Base-by-base conservation (phyloP, 2,888 invertebrate genomes). In the Chydorus sphaericus region DNA sequence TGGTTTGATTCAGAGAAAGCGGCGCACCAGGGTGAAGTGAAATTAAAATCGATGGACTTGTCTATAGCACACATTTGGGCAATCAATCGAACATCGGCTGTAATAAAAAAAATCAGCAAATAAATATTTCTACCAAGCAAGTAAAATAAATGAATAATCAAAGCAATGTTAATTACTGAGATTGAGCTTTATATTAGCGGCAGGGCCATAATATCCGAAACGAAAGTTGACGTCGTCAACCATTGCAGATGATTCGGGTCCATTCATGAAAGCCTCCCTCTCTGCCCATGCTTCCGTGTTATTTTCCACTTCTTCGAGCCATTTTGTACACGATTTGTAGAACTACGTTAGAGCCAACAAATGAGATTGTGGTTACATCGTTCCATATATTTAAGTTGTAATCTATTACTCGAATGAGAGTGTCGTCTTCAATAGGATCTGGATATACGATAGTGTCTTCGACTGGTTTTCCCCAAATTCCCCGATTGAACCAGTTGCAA, bases 11-110 rank as follows among this genome's bases (percentile, higher is more conserved):
- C 60, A 10, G 66, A 63, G 44, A 71, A 63, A 26, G 69, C 52
- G n/a, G 64, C 59, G 59, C 70, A 69, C 70, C 70, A 70, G 3
- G 65, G 63, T 7, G 68, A 68, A 26, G 33, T 29, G 3, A 37
- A 31, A 16, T 14, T 18, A 31, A 31, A 31, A 48, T 62, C 62
- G 11, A 63, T 57, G 3, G 68, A 67, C 54, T 62, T 62, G 59
- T 69, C 70, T 63, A 66, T 67, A 1, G 64, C 64, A 62, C 70
- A 70, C 29, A 65, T 58, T 38, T 63, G 60, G 55, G 64, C 66
- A 49, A 70, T 63, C 4, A 63, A 55, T 48, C 63, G 62, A 7
- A 69, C 56, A 28, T 68, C 64, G 54, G 61, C 67, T 67, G 38
- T n/a, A n/a, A n/a, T n/a, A n/a, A n/a, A n/a, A n/a, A n/a, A n/a